Base-by-base conservation (phyloP, 2,113 vertebrate species). In the Hassar affinis region DNA sequence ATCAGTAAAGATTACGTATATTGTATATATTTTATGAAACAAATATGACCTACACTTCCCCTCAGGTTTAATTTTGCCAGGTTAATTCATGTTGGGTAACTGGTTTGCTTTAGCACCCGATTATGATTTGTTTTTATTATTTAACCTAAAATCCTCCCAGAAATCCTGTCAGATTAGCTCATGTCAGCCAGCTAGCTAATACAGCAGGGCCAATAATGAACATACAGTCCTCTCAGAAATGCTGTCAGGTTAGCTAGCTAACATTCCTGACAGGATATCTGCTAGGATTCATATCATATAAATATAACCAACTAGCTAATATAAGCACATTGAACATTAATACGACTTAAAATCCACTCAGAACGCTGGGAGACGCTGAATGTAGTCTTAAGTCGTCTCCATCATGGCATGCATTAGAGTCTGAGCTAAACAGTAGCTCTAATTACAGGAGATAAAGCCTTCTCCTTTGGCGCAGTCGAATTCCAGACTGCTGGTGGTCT, bases 401-500 rank as follows among this genome's bases (percentile, higher is more conserved):
- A 49, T 47, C 27, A 15, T 66, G 59, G 78, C 45, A 12, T 25
- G n/a, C n/a, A 79, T 27, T 45, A 22, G 22, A 45, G 35, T 51
- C 18, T 2, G 42, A 35, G 35, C 20, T 52, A 25, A 59, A 47
- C 57, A 61, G 49, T 20, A 15, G n/a, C 20, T 20, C 57, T 84
- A 80, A 84, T 81, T 69, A 61, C 77, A 12, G 38, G 30, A 77
- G 78, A 80, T 35, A 25, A 66, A 78, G 61, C 22, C 0, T 15
- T 69, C 84, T 75, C 72, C 78, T 72, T 72, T 64, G 66, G 79
- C 14, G 3, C 20, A 45, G 3, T 72, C 25, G 81, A 78, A 78
- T 80, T 25, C 62, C 62, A 35, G 47, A 12, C 47, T 71, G 57
- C 68, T 66, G 78, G 78, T 80, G 78, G 71, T 81, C 82, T 33